A percentile compares a stretch with the other conserved stretches of the same genome.
Conservation (phyloP, 2,113 vertebrate species). For the Phrynosoma platyrhinos region DNA sequence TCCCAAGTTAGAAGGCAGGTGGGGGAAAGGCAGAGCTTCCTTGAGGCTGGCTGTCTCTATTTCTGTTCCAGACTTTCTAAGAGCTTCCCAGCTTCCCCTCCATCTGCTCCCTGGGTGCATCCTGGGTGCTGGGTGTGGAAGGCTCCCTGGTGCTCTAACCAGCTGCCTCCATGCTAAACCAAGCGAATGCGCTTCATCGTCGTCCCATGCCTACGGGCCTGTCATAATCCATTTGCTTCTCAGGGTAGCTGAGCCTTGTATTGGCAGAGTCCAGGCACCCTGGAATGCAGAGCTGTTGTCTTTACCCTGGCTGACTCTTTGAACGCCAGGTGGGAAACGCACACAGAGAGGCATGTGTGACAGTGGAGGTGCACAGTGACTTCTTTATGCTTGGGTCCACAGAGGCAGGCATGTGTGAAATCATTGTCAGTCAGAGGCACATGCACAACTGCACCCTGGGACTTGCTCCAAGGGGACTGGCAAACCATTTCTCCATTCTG, state of each 20-base stretch:
- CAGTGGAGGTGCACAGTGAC: not conserved
- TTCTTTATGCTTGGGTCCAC: not conserved
- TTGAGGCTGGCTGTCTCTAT: not conserved
- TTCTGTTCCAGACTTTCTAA: no score
- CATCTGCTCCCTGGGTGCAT: not conserved
- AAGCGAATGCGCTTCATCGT: not conserved
- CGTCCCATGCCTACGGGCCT: not conserved
- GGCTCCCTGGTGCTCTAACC: not conserved
- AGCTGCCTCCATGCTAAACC: constrained; percentile 16
- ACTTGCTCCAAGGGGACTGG: not conserved
- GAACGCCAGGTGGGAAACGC: constrained; percentile 18
- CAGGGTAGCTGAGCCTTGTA: not conserved
- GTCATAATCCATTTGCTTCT: constrained; percentile 21
- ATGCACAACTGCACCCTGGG: no score
- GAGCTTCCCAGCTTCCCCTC: not conserved
- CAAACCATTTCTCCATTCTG: not conserved
- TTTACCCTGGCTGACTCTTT: not conserved
- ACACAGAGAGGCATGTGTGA: not conserved
- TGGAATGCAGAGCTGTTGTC: constrained; percentile 23
- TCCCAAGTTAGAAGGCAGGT: not conserved
- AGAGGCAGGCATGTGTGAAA: not conserved
- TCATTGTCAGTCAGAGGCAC: not conserved
- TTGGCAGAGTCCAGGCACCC: not conserved
- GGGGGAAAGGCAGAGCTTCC: not conserved
- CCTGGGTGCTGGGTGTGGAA: not conserved